Base-by-base conservation (phyloP, 2,797 vertebrate genomes). In the Leucoraja ocellata region DNA sequence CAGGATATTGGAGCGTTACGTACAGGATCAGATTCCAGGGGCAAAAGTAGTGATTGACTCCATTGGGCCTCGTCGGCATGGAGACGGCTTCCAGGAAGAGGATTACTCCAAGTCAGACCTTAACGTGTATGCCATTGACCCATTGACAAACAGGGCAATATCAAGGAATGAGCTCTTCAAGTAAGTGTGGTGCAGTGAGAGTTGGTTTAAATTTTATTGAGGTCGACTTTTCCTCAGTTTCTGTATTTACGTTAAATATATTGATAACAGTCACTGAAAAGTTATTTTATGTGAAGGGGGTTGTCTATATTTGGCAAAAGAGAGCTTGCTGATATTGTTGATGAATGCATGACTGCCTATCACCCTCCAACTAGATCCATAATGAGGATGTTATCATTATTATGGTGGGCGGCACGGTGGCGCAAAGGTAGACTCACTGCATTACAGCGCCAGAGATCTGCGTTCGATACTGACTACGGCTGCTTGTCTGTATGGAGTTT, bases 11-110 rank as follows among this genome's bases (percentile, higher is more conserved):
- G 98, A 99, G 94, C 97, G 97, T 46, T 98, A 99, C 0, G 93
- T 99, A 76, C 99, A 99, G 94, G 98, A 99, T 93, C 99, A 99
- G 95, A 98, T 99, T 94, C 98, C 99, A 0, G 98, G 99, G 58
- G 98, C 99, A 0, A 98, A 98, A 4, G 97, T 99, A 0, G 98
- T 99, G 54, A 98, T 99, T 93, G 99, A 99, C 94, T 97, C 98
- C 93, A 99, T 99, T 0, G 98, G 99, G 0, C 98, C 99, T 0
- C 97, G 98, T 77, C 96, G 98, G 83, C 97, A 97, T 39, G 99
- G 99, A 2, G 99, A 99, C 25, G 98, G 98, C 10, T 99, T 95
- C 95, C 98, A 98, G 54, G 96, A 98, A 79, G 98, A 99, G 95
- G 98, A 99, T 95, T 99, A 99, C 94, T 97, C 95, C 73, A 98